Evolutionary conservation across 2,888 invertebrate species (phyloP).

Genomic region (Cephus nigrinus): DNA sequence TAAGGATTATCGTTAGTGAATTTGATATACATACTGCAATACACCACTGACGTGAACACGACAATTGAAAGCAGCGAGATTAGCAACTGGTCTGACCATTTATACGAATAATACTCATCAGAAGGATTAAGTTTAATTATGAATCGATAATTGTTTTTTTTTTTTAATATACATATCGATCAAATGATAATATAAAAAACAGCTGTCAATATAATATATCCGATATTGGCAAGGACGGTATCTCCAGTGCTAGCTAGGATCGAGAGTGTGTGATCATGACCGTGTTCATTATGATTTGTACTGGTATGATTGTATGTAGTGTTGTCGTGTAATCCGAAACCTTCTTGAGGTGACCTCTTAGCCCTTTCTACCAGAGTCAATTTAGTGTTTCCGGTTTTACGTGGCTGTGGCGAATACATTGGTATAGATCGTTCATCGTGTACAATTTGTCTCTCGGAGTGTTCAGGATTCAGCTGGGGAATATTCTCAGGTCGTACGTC

Average conservation of each 20-base stretch:
- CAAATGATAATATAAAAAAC: slow-evolving; percentile 54
- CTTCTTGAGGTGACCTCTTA: slow-evolving; percentile 42
- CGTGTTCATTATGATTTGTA: slow-evolving; percentile 14
- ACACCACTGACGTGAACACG: background rate
- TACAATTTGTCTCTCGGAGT: slow-evolving; percentile 20
- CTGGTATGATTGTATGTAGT: slow-evolving; percentile 19
- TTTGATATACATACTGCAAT: background rate
- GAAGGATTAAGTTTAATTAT: background rate
- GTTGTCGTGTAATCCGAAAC: slow-evolving; percentile 5
- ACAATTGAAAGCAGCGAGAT: background rate
- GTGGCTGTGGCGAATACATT: background rate
- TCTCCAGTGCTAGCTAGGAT: slow-evolving; percentile 45
- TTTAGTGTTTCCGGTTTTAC: slow-evolving; percentile 30
- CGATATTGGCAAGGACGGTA: slow-evolving; percentile 48
- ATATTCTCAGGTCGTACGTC: slow-evolving; percentile 59
- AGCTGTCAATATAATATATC: slow-evolving; percentile 50
- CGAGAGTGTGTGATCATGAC: slow-evolving; percentile 18
- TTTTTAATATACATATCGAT: slow-evolving; percentile 9
- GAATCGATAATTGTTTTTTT: background rate
- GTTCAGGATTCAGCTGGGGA: slow-evolving; percentile 30
- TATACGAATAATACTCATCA: background rate
- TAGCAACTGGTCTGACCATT: background rate
- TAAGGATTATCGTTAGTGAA: background rate
- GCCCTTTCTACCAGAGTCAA: slow-evolving; percentile 33
- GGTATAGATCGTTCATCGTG: background rate